A percentile compares a stretch with the other conserved stretches of the same genome.
phyloP scores from a whole-genome alignment of 2,797 vertebrate genomes.

The Cichlasoma orientale region DNA sequence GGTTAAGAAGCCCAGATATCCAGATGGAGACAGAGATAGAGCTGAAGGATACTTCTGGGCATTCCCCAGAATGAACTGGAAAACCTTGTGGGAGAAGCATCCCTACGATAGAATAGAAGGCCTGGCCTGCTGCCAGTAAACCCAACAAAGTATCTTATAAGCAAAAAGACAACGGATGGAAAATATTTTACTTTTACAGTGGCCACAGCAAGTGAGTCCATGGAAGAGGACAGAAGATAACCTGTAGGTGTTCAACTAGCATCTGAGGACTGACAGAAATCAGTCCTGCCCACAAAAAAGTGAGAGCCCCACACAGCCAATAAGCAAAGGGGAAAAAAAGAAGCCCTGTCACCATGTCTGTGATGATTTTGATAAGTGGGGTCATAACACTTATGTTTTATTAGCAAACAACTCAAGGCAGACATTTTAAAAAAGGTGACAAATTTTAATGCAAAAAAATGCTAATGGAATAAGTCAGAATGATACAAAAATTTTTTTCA shows the following conservation, averaged over 20 bases:
- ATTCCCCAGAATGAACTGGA: neutral
- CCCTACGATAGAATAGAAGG: neutral
- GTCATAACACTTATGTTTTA: rapidly evolving
- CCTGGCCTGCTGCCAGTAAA: rapidly evolving
- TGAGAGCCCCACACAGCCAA: rapidly evolving
- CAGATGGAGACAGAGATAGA: neutral
- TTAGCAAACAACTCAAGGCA: neutral
- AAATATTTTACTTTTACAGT: neutral
- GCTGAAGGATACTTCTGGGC: neutral
- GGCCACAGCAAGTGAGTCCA: neutral
- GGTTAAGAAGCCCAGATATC: too few relatives aligned
- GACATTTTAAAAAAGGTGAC: neutral
- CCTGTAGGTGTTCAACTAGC: neutral
- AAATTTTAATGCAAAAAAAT: too few relatives aligned
- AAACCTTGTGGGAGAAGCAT: rapidly evolving
- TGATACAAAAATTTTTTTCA: neutral
- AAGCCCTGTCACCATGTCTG: rapidly evolving
- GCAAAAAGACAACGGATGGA: neutral
- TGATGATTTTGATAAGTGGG: neutral
- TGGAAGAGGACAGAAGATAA: neutral
- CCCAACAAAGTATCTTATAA: neutral
- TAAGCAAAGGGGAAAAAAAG: neutral
- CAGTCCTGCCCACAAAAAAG: neutral
- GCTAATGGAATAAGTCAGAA: neutral
- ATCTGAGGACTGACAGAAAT: too few relatives aligned